These are phyloP conservation scores for Lasius fuliginosus DNA, from an alignment of 2,888 invertebrate species.

Conservation along the genomic window DNA sequence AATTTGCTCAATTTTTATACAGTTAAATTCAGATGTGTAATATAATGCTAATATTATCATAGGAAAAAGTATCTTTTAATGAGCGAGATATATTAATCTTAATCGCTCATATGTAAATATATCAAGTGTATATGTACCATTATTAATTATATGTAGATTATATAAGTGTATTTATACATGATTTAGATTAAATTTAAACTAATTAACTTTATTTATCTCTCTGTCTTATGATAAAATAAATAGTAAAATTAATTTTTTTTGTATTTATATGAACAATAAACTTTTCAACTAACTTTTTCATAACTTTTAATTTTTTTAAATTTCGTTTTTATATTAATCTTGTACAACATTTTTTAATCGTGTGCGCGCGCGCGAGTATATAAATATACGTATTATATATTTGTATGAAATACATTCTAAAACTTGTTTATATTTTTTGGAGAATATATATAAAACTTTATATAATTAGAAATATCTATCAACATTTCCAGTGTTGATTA, in stretches of 20 bases:
- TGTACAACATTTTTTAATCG: background rate
- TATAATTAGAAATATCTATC: no score
- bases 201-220: conserved; percentile 52
- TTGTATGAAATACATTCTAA: background rate
- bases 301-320: background rate
- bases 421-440: background rate
- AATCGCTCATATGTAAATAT: conserved; percentile 52
- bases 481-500: no score
- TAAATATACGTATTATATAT: background rate
- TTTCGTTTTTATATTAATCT: background rate
- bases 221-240: conserved; percentile 55
- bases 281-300: background rate
- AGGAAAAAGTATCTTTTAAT: conserved; percentile 14
- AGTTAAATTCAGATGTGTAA: conserved; percentile 48
- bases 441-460: background rate
- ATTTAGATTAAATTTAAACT: conserved; percentile 46
- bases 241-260: conserved; percentile 64
- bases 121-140: conserved; percentile 40
- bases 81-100: conserved; percentile 52
- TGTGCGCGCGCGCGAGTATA: background rate
- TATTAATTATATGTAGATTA: background rate
- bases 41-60: background rate
- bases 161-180: conserved; percentile 17
- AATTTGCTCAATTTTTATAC: conserved; percentile 74
- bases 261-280: conserved; percentile 46